These are phyloP conservation scores for Drosophila lini DNA, from an alignment of 1,140 invertebrate genomes.

Conservation along the genomic window DNA sequence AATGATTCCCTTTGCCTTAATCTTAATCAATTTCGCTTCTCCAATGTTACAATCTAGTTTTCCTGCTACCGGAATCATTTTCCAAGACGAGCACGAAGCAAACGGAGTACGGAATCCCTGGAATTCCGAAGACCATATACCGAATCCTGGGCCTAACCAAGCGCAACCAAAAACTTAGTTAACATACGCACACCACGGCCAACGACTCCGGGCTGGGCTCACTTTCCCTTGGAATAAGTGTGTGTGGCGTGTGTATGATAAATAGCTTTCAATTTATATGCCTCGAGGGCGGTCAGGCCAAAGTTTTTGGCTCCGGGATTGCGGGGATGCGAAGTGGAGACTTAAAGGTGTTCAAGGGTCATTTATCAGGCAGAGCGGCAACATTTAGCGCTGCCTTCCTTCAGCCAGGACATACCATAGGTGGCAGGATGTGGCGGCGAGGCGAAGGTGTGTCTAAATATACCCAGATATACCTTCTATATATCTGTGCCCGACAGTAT, in stretches of 20 bases:
- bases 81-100: constrained; percentile 11
- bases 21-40: not conserved
- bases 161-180: constrained; percentile 80
- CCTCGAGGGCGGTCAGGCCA: constrained; percentile 69
- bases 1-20: too few relatives aligned
- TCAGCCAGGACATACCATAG: constrained; percentile 34
- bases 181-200: constrained; percentile 47
- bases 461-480: constrained; percentile 30
- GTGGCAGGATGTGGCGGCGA: constrained; percentile 37
- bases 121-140: not conserved
- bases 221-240: constrained; percentile 43
- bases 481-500: constrained; percentile 8
- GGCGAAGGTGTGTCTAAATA: constrained; percentile 48
- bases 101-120: constrained; percentile 1
- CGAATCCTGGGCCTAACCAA: constrained; percentile 52
- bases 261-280: constrained; percentile 83
- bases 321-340: constrained; percentile 21
- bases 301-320: constrained; percentile 42
- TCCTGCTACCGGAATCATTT: constrained; percentile 5
- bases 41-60: not conserved
- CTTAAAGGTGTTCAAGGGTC: constrained; percentile 82
- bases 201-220: constrained; percentile 16
- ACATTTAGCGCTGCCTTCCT: constrained; percentile 69
- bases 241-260: constrained; percentile 75
- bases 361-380: constrained; percentile 81